Base-by-base conservation (phyloP, 1,140 invertebrate species). In the Trichoplusia ni region DNA sequence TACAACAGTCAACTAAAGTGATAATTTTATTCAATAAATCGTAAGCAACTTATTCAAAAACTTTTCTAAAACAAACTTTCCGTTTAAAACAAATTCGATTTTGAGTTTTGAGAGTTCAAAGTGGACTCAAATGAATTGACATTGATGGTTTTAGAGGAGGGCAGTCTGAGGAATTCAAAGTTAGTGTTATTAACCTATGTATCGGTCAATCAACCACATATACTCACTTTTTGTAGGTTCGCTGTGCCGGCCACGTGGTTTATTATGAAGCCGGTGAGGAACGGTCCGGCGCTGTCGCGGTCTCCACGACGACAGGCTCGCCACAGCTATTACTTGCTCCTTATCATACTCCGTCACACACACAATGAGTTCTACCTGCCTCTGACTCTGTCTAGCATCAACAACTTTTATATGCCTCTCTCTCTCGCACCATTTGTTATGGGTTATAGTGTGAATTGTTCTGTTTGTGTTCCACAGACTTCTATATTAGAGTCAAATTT, bases 191-290 rank as follows among this genome's bases (percentile, higher is more conserved):
- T 21, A 44, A 58, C 54, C 23, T 21, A 31, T n/a, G 25, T 11
- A 31, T 58, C 29, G 29, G 40, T 60, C 42, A 46, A 37, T 47
- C 27, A 60, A 60, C 31, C 31, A 29, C 14, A 47, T 60, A 8
- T 51, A 83, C 81, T 83, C 64, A 83, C 84, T 73, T 79, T 75
- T 76, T 81, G 71, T 70, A 75, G 67, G 64, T 81, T 73, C 46
- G 73, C 11, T 64, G 4, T 69, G 71, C 77, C 80, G 77, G 77
- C 82, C 86, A 89, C 86, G 86, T 89, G 86, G 75, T 84, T 62
- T 49, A 61, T 65, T 58, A 18, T 19, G 23, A 46, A 19, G 11
- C 51, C 67, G 65, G 65, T 37, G 38, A 64, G 21, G 25, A 74
- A 79, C 63, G 54, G 78, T 76, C 82, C 76, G 75, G 56, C 72